A percentile compares a stretch with the other conserved stretches of the same genome.
Evolutionary conservation across 2,888 invertebrate species (phyloP).

Genomic region (Hirtodrosophila cameraria): DNA sequence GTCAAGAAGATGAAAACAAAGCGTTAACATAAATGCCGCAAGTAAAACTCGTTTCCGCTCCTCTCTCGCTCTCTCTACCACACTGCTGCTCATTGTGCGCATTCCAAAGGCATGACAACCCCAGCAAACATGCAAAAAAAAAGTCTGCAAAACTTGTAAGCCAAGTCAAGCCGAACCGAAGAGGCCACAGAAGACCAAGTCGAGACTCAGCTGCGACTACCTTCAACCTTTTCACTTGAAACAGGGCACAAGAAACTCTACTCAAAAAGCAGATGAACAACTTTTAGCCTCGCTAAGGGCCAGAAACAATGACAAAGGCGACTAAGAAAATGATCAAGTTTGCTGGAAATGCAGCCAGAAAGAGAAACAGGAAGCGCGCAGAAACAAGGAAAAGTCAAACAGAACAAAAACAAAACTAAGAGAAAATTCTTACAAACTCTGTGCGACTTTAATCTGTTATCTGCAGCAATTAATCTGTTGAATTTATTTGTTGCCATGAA

Average conservation of each 20-base stretch:
- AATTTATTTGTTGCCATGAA: slow-evolving; percentile 46
- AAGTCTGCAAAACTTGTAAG: slow-evolving; percentile 55
- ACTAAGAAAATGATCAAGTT: neutral
- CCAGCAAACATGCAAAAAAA: slow-evolving; percentile 44
- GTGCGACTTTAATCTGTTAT: slow-evolving; percentile 48
- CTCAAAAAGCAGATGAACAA: slow-evolving; percentile 41
- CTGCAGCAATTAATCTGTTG: slow-evolving; percentile 70
- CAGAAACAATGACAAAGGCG: slow-evolving; percentile 17
- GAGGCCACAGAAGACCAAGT: slow-evolving; percentile 19
- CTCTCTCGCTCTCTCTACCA: neutral
- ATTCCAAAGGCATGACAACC: slow-evolving; percentile 80
- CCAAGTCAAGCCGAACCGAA: slow-evolving; percentile 50
- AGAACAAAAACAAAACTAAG: slow-evolving; percentile 8
- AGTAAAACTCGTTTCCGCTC: slow-evolving; percentile 64
- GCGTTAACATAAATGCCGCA: slow-evolving; percentile 54
- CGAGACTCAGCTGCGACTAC: slow-evolving; percentile 46
- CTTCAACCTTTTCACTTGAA: slow-evolving; percentile 69
- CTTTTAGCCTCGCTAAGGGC: slow-evolving; percentile 13
- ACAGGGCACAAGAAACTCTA: slow-evolving; percentile 13
- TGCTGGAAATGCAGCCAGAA: slow-evolving; percentile 4
- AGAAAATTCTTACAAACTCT: slow-evolving; percentile 34
- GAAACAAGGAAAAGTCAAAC: slow-evolving; percentile 19
- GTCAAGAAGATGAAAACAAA: slow-evolving; percentile 38
- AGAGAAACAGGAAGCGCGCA: slow-evolving; percentile 21
- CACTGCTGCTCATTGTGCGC: slow-evolving; percentile 40